Base-by-base conservation (phyloP, 2,797 vertebrate species). In the Lacerta agilis region DNA sequence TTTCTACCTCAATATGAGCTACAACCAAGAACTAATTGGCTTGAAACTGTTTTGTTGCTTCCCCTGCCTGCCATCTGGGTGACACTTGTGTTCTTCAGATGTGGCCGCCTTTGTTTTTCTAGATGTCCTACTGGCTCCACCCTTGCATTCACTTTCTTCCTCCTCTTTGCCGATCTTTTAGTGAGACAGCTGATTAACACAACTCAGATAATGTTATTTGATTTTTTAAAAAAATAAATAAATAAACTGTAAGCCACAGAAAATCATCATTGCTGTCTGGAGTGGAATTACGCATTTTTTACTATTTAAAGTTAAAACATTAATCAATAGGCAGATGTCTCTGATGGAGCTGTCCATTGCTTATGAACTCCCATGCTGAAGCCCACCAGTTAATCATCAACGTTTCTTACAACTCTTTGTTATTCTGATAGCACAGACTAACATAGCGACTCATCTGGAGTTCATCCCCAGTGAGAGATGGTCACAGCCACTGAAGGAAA, bases 41-140 rank as follows among this genome's bases (percentile, higher is more conserved):
- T 23, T 18, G 61, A 64, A 64, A 64, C 61, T 61, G 18, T 61
- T 61, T 61, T 85, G 81, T 87, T 13, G 67, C 93, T 94, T 93
- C n/a, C 81, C n/a, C 15, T 90, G 88, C 93, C 86, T 92, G 72
- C 41, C 90, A 83, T 95, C 89, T 93, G 90, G 79, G 86, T 92
- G 86, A 9, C 78, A 80, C 33, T 91, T 55, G 9, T 82, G 82
- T 89, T 91, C 93, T 93, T 95, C 89, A 92, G 93, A 93, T 94
- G 94, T 93, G 94, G 95, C 93, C 91, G 87, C 86, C 85, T 92
- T 90, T 87, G 69, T 88, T 94, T 88, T 86, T 91, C 88, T 86
- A 88, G 82, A 84, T 43, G 71, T 41, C 58, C 41, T 79, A n/a
- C 33, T 17, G 41, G 23, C 69, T 76, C 88, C 71, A 80, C 78